Base-by-base conservation (phyloP, 2,113 vertebrate species). In the Halichoerus grypus region DNA sequence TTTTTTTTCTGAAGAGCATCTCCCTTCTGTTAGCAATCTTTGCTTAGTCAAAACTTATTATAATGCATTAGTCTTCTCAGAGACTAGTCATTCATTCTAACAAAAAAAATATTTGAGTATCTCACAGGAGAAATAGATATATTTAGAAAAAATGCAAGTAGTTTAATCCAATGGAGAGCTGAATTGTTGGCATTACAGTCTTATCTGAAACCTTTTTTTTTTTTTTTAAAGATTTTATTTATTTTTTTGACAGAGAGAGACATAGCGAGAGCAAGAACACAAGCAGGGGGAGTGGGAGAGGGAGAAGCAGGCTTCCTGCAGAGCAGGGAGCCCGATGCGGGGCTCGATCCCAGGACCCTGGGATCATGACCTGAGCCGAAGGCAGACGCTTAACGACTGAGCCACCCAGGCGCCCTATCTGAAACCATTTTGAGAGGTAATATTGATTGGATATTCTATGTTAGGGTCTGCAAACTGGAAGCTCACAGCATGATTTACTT, bases 1-100 rank as follows among this genome's bases (percentile, higher is more conserved):
- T 71, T 49, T 39, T 7, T n/a, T 39, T 77, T 36, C 3, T 28
- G 8, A 19, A 65, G 21, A 51, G 1, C 26, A 42, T 93, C 55
- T 91, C 36, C 42, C 14, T 88, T 94, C 59, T 22, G 7, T 95
- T 71, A 42, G 63, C 13, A 61, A 22, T 93, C n/a, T 81, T 77
- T 85, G 53, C 76, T 90, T 95, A 93, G 77, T 74, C 49, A 79
- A 92, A 96, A n/a, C 6, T 86, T 89, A 59, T 28, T 39, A n/a
- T 22, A 63, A 28, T 79, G 28, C 89, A 33, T 87, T 96, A 42
- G 49, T 31, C 72, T 97, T 89, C 46, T 92, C 33, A 79, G 53
- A 89, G 8, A 94, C 7, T 26, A 53, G 36, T 13, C 31, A 74
- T 77, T 79, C n/a, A 83, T 96, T 71, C 15, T 4, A 33, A 74